Evolutionary conservation across 2,888 invertebrate genomes (phyloP).

Genomic region (Stictocephala bisonia): DNA sequence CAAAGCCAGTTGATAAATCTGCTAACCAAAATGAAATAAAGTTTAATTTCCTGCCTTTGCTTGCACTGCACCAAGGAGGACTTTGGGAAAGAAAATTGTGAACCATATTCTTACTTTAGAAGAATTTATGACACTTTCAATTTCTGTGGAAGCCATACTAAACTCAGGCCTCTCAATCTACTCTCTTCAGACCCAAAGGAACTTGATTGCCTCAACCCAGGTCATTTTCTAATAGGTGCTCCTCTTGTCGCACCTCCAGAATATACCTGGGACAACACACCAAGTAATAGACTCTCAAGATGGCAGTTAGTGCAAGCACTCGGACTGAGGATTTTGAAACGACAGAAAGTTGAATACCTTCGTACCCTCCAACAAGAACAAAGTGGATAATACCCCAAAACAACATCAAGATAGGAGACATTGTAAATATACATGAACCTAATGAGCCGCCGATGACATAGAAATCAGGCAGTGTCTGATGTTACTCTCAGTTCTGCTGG

Average conservation of each 20-base stretch:
- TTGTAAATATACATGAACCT: conserved; percentile 59
- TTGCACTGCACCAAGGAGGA: conserved; percentile 52
- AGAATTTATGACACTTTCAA: conserved; percentile 58
- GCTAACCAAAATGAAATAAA: conserved; percentile 58
- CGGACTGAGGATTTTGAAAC: conserved; percentile 57
- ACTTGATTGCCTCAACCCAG: conserved; percentile 59
- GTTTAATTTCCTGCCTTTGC: conserved; percentile 52
- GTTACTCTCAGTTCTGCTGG: conserved; percentile 59
- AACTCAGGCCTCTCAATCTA: conserved; percentile 61
- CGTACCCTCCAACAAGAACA: no score
- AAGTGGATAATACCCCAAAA: conserved; percentile 23
- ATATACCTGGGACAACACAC: neutral
- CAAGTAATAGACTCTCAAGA: conserved; percentile 51
- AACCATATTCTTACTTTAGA: conserved; percentile 56
- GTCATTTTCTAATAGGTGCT: conserved; percentile 60
- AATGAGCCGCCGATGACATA: conserved; percentile 56
- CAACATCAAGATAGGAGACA: conserved; percentile 51
- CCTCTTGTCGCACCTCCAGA: conserved; percentile 56
- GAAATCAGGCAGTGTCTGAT: conserved; percentile 54
- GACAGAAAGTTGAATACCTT: conserved; percentile 59
- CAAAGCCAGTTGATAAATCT: conserved; percentile 52
- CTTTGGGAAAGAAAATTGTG: conserved; percentile 61
- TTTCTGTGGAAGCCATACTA: conserved; percentile 58
- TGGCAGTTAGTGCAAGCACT: conserved; percentile 59
- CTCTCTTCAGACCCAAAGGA: conserved; percentile 56